Base-by-base conservation (phyloP, 2,888 invertebrate genomes). In the Phyllotreta striolata region DNA sequence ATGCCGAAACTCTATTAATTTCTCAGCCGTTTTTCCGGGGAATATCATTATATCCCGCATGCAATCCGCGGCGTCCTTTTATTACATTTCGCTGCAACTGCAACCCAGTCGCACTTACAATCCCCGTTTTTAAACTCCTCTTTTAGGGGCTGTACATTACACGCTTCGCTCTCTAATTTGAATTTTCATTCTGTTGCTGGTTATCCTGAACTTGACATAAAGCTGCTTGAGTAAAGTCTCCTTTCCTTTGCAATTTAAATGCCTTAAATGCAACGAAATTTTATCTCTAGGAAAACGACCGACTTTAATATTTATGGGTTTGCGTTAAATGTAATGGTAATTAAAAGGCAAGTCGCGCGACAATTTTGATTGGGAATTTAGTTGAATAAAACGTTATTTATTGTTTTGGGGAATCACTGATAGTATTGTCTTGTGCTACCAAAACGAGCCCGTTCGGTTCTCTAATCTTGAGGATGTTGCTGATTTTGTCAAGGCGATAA, bases 131-230 rank as follows among this genome's bases (percentile, higher is more conserved):
- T 44, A 46, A 38, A 34, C 49, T 49, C 47, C 14, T 14, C 7
- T 24, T 47, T 57, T 14, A 57, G 34, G n/a, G 57, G 7, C 57
- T 38, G 46, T 57, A 47, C 39, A 47, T 57, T 57, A 46, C 14
- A 57, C 38, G 39, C 39, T 10, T 47, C 47, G 24, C 47, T 39
- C 57, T 47, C 38, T 57, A 57, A 57, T 57, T 57, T 57, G 47
- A 57, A 57, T 57, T 57, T 57, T 57, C 57, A 57, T 57, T 57
- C 57, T 49, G 58, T 41, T 49, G 49, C 49, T 49, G 58, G 37
- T 58, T 58, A 47, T 41, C 35, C 41, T 40, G 49, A 49, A 41
- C 41, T 39, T 58, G 58, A 51, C 49, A 41, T 47, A 58, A 58
- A 58, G 49, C 49, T 40, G 24, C 58, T 58, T 49, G 58, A 49